Base-by-base conservation (phyloP, 2,113 vertebrate species). In the Osmerus mordax region DNA sequence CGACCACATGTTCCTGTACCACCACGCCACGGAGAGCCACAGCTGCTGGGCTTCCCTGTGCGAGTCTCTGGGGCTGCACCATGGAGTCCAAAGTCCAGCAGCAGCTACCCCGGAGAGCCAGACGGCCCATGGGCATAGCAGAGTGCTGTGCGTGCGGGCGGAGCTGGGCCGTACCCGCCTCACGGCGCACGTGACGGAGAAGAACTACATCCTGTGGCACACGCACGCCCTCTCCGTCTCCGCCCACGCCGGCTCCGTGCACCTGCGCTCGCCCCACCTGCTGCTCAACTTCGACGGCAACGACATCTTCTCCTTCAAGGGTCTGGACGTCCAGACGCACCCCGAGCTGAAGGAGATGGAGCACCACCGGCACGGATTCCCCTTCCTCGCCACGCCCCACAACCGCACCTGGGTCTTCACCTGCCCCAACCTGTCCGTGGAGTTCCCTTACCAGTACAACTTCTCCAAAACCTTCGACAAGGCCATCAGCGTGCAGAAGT, bases 371-470 rank as follows among this genome's bases (percentile, higher is more conserved):
- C 93, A 92, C 18, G 80, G 88, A 23, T 96, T 96, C 80, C 92
- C 94, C 29, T 80, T 89, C 9, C 90, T 97, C 54, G 81, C 79
- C 77, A 95, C 95, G 3, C 76, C 90, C 52, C 92, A 88, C 64
- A 98, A 98, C 84, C 85, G 91, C 0, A 90, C 94, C 73, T 98
- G 96, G 96, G 89, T 95, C 19, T 87, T 98, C 70, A 92, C 92
- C 23, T 89, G 94, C 0, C 94, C 94, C 21, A 93, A 87, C 1
- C 73, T 96, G 12, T 80, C 91, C 19, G 86, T 96, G 0, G 95
- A 99, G 86, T 97, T 99, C 79, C 97, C 97, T 6, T 97, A 97
- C 81, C 95, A 97, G 81, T 98, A 98, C 15, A 94, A 99, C 74
- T 97, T 98, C 87, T 98, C 97, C 12, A 90, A 81, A 76, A 97